Conservation (phyloP, 2,888 invertebrate genomes). For the Polymixis flavicincta region DNA sequence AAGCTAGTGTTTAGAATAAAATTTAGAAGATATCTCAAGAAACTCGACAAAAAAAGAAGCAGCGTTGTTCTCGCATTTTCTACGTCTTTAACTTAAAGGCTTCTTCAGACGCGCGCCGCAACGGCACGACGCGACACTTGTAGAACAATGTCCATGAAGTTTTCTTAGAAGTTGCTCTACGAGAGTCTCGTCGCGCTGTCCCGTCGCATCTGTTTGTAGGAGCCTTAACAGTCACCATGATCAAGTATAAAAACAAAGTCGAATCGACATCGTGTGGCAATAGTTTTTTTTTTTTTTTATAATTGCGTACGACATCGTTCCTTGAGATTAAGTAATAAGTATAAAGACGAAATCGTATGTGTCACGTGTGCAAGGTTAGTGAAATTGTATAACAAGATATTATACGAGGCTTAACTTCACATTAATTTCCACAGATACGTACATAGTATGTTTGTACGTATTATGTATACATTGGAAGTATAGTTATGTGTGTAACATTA, state of each 20-base stretch:
- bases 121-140: no score
- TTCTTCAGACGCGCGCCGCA: no score
- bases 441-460: not conserved
- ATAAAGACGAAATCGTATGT: conserved; percentile 74
- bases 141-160: no score
- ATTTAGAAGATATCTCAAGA: no score
- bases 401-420: not conserved
- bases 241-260: conserved; percentile 5
- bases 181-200: no score
- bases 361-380: conserved; percentile 71
- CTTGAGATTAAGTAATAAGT: conserved; percentile 73
- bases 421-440: not conserved
- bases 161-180: no score
- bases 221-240: not conserved
- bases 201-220: no score
- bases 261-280: conserved; percentile 8
- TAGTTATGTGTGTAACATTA: no score
- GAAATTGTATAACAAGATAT: conserved; percentile 67
- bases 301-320: conserved; percentile 19
- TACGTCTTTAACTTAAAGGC: not conserved
- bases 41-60: not conserved
- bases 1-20: no score
- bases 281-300: not conserved
- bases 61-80: not conserved
- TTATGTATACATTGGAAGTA: not conserved